Percentiles rank a stretch among this genome's conserved stretches.
These are phyloP conservation scores for Metalampra italica DNA, from an alignment of 2,888 invertebrate species.

Conservation along the genomic window DNA sequence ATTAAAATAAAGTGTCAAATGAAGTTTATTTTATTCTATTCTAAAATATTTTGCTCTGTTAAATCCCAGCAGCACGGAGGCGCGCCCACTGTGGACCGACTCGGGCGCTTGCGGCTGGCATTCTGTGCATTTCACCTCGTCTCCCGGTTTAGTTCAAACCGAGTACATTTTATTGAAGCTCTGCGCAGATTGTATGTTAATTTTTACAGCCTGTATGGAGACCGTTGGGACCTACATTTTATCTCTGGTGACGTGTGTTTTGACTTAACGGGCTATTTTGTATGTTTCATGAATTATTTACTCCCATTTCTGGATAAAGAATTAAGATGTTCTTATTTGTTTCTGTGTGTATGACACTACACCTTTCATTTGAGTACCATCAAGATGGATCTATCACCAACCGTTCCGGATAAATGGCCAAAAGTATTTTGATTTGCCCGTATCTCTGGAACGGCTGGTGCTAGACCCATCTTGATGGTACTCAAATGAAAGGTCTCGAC, in stretches of 20 bases:
- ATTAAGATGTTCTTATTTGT: background rate
- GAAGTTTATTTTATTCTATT: too few species aligned
- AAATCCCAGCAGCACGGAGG: background rate
- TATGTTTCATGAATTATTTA: too few species aligned
- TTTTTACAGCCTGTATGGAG: constrained; percentile 22
- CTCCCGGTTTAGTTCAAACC: constrained; percentile 19
- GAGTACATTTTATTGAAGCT: constrained; percentile 25
- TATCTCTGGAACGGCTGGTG: too few species aligned
- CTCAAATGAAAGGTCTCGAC: too few species aligned
- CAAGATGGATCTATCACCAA: too few species aligned
- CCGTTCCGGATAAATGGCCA: too few species aligned
- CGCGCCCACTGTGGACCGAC: constrained; percentile 18
- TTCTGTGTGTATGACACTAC: too few species aligned
- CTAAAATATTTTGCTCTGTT: background rate
- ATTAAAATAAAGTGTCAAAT: too few species aligned
- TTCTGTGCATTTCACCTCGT: constrained; percentile 34
- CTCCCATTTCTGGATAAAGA: too few species aligned
- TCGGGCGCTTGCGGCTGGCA: constrained; percentile 16
- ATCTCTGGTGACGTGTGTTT: background rate
- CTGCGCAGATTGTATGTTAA: constrained; percentile 43
- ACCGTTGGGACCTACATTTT: constrained; percentile 23
- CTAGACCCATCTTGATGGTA: too few species aligned
- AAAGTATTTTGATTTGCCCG: too few species aligned
- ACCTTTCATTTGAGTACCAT: too few species aligned
- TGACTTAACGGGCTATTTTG: background rate